Evolutionary conservation across 2,888 invertebrate species (phyloP).

Genomic region (Sepioteuthis lessoniana): DNA sequence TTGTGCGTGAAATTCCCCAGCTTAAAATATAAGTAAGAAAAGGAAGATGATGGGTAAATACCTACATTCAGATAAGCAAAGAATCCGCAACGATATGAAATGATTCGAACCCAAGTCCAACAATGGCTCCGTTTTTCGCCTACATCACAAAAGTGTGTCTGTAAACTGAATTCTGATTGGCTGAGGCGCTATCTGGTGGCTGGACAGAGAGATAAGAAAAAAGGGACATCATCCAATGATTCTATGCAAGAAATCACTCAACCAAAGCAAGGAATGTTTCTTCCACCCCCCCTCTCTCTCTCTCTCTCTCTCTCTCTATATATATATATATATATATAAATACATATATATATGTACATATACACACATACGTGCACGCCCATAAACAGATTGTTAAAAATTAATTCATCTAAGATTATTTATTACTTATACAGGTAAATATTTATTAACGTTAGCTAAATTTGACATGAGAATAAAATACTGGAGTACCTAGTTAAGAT

Average conservation of each 20-base stretch:
- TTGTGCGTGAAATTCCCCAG: not conserved
- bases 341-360: too few relatives aligned
- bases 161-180: constrained; percentile 18
- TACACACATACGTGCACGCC: too few relatives aligned
- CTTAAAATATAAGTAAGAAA: not conserved
- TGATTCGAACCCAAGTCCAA: not conserved
- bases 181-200: not conserved
- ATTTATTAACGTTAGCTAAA: too few relatives aligned
- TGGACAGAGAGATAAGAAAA: not conserved
- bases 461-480: too few relatives aligned
- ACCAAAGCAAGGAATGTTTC: not conserved
- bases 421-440: too few relatives aligned
- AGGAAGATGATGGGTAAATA: not conserved
- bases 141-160: not conserved
- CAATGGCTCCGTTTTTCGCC: not conserved
- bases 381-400: too few relatives aligned
- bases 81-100: not conserved
- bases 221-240: not conserved
- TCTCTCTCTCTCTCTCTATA: too few relatives aligned
- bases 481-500: too few relatives aligned
- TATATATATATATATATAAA: too few relatives aligned
- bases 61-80: not conserved
- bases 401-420: too few relatives aligned
- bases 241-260: not conserved
- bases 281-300: too few relatives aligned